Evolutionary conservation across 2,113 vertebrate genomes (phyloP).

Genomic region (Pseudonaja textilis): DNA sequence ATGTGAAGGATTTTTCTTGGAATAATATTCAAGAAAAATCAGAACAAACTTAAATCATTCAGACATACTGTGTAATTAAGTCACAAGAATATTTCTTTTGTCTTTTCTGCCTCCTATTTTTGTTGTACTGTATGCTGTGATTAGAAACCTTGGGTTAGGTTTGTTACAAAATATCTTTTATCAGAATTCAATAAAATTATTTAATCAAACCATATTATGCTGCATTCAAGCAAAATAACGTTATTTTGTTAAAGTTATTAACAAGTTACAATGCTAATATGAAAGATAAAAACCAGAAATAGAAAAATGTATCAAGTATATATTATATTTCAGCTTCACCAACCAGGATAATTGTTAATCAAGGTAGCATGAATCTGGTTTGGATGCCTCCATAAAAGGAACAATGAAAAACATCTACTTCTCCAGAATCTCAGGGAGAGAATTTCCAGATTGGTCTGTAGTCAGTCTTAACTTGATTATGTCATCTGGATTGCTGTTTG

Average conservation of each 20-base stretch:
- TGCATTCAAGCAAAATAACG: background rate
- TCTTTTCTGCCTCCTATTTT: background rate
- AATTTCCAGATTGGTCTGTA: too few relatives aligned
- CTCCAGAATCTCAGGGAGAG: too few relatives aligned
- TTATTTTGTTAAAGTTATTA: background rate
- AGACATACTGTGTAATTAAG: background rate
- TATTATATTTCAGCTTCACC: background rate
- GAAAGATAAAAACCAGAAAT: background rate
- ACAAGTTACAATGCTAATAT: background rate
- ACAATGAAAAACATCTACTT: too few relatives aligned
- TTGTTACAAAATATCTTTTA: background rate
- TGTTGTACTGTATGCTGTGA: background rate
- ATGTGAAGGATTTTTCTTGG: background rate
- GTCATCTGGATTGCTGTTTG: too few relatives aligned
- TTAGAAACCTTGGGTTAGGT: background rate
- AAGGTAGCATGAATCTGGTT: too few relatives aligned
- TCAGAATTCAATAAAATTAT: background rate
- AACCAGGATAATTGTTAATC: too few relatives aligned
- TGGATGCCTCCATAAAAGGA: too few relatives aligned
- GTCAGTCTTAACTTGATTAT: too few relatives aligned
- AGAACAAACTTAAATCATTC: background rate
- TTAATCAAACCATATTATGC: background rate
- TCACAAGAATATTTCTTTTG: background rate
- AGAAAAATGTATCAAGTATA: background rate
- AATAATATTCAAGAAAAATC: background rate